A percentile compares a stretch with the other conserved stretches of the same genome.
Evolutionary conservation across 2,113 vertebrate species (phyloP).

Genomic region (Alligator sinensis): DNA sequence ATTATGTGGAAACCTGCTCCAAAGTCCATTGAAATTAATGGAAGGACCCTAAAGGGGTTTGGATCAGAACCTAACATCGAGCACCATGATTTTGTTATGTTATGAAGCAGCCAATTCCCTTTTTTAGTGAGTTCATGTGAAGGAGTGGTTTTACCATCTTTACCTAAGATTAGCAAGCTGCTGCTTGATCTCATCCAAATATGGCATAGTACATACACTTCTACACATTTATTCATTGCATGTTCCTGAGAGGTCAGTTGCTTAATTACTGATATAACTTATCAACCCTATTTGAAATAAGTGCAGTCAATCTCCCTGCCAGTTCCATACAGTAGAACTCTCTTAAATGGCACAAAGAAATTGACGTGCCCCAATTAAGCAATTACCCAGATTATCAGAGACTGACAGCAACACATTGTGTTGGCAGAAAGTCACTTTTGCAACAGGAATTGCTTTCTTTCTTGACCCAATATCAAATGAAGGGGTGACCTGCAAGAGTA

Average conservation of each 20-base stretch:
- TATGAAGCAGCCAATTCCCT: not conserved
- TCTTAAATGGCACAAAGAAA: not conserved
- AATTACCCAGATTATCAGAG: not conserved
- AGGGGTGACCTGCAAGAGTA: not conserved
- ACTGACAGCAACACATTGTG: not conserved
- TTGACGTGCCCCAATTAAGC: not conserved
- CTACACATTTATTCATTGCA: not conserved
- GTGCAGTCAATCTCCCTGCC: not conserved
- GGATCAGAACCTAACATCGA: not conserved
- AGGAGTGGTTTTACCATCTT: not conserved
- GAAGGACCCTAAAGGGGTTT: not conserved
- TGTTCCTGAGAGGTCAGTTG: not conserved
- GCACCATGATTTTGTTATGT: not conserved
- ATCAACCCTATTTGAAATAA: constrained; percentile 1
- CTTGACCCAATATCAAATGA: not conserved
- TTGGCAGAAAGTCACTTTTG: not conserved
- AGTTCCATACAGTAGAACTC: not conserved
- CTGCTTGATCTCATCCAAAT: not conserved
- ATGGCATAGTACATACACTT: not conserved
- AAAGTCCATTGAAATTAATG: not conserved
- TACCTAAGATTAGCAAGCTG: not conserved
- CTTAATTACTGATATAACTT: not conserved
- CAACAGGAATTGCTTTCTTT: not conserved
- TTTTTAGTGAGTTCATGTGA: not conserved
- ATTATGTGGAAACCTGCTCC: not conserved